Base-by-base conservation (phyloP, 2,888 invertebrate species). In the Spatulosminthurus flaviceps region DNA sequence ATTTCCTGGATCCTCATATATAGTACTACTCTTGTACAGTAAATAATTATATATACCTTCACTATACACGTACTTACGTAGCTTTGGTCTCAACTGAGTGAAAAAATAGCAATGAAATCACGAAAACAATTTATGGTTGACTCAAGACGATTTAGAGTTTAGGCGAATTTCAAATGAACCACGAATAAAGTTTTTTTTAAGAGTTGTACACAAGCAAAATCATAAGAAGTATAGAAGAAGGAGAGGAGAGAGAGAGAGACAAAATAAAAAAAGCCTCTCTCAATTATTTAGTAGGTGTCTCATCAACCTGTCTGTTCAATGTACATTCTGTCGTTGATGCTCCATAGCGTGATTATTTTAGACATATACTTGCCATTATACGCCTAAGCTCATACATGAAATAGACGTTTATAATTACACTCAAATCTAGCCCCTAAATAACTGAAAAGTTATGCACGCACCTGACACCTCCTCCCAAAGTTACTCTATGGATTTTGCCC, bases 131-230 rank as follows among this genome's bases (percentile, higher is more conserved):
- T 69, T 69, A 69, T 69, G 34, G 69, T 34, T 69, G 28, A 21
- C 28, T n/a, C n/a, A n/a, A n/a, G n/a, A 16, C 4, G 21, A 26
- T 21, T 71, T 26, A 22, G 51, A 74, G 51, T 61, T 24, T 51
- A 29, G 16, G 60, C 29, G 28, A 34, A 61, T 74, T 64, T 28
- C 61, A 74, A 60, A 74, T 74, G 74, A 74, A 74, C 60, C 74
- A 61, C 51, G 61, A 74, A 29, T 13, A 74, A 74, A 51, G 29
- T 64, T 74, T 73, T 60, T 73, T n/a, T n/a, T n/a, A n/a, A n/a
- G n/a, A n/a, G n/a, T n/a, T n/a, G n/a, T n/a, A n/a, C n/a, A n/a
- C n/a, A n/a, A n/a, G n/a, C n/a, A n/a, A n/a, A n/a, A n/a, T n/a
- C n/a, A n/a, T n/a, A n/a, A n/a, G n/a, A n/a, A n/a, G n/a, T n/a